These are phyloP conservation scores for Alligator sinensis DNA, from an alignment of 2,113 vertebrate genomes.

Conservation along the genomic window DNA sequence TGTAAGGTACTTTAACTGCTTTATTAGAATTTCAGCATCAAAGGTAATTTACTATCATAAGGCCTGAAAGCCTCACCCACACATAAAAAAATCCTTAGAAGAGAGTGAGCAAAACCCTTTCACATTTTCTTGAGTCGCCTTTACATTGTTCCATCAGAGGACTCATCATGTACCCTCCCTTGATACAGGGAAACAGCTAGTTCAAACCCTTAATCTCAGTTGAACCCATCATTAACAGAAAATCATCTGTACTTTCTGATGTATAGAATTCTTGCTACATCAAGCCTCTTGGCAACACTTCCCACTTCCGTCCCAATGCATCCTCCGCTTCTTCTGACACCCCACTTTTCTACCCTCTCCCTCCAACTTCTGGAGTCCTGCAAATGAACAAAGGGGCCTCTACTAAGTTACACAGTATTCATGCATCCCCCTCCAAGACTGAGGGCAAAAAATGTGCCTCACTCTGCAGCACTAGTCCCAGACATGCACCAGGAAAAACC, in stretches of 20 bases:
- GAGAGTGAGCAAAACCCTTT: neutral
- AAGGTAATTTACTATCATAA: neutral
- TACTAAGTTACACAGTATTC: neutral
- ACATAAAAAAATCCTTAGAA: rapidly evolving
- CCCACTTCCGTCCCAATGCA: neutral
- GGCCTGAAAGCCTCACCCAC: neutral
- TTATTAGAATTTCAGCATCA: neutral
- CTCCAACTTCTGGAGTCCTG: neutral
- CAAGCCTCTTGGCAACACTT: neutral
- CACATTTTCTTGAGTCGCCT: neutral
- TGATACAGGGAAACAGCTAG: neutral
- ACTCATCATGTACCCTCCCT: neutral
- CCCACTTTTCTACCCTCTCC: neutral
- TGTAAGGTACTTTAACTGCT: neutral
- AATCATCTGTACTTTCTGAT: neutral
- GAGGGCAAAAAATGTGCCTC: neutral
- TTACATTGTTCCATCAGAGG: neutral
- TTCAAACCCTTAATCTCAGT: neutral
- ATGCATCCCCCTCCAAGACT: neutral
- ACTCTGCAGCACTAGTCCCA: neutral
- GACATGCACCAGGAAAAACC: neutral
- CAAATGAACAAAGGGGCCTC: neutral
- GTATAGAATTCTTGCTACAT: neutral
- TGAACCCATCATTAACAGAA: neutral
- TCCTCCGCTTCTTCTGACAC: neutral